These are phyloP conservation scores for Steromphala cineraria DNA, from an alignment of 2,888 invertebrate genomes.

Conservation along the genomic window DNA sequence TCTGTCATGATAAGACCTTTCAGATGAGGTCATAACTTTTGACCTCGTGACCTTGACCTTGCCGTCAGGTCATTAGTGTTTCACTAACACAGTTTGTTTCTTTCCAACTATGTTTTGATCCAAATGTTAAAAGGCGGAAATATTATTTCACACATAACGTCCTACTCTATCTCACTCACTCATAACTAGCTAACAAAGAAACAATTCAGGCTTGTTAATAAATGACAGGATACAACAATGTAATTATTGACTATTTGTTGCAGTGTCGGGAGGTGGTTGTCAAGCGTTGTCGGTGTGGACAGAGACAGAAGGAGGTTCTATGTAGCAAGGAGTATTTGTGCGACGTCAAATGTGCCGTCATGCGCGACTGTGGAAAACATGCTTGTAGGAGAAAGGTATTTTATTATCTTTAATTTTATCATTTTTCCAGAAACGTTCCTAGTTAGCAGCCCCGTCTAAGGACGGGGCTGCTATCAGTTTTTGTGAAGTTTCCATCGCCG, in stretches of 20 bases:
- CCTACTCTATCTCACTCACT: no score
- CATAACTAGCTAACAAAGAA: background rate
- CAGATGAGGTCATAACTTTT: no score
- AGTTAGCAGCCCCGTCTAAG: no score
- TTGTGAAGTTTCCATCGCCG: no score
- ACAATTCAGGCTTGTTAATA: background rate
- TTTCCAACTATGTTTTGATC: no score
- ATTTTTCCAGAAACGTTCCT: no score
- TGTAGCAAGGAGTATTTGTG: slow-evolving; percentile 91
- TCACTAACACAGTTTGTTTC: no score
- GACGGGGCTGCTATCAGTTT: no score
- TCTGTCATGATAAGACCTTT: no score
- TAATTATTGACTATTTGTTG: slow-evolving; percentile 14
- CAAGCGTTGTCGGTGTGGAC: slow-evolving; percentile 88
- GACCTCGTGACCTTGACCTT: no score
- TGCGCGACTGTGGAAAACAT: slow-evolving; percentile 89
- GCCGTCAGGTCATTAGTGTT: no score
- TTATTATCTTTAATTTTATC: background rate
- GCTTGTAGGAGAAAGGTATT: slow-evolving; percentile 88
- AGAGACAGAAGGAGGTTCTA: slow-evolving; percentile 86
- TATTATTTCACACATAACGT: background rate
- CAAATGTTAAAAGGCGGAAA: no score
- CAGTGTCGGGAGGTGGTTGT: slow-evolving; percentile 83
- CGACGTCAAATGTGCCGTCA: slow-evolving; percentile 90
- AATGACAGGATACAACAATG: background rate